These are phyloP conservation scores for Spialia ferax DNA, from an alignment of 2,888 invertebrate genomes.

Conservation along the genomic window DNA sequence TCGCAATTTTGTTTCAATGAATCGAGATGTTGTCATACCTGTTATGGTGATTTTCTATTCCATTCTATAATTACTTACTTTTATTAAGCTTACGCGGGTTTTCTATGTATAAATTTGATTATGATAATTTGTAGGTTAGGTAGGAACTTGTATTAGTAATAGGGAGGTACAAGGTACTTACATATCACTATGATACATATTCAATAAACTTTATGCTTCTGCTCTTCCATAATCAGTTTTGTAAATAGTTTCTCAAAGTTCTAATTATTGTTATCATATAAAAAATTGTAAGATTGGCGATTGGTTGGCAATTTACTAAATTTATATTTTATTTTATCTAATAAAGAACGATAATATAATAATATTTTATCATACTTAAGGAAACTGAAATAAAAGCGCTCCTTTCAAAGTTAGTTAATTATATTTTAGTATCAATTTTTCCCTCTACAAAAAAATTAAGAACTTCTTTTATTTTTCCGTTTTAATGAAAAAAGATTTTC, in stretches of 20 bases:
- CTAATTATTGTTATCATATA: background rate
- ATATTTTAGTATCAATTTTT: background rate
- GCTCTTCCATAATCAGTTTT: background rate
- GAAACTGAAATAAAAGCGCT: background rate
- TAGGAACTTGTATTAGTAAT: too few relatives aligned
- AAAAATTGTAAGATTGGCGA: background rate
- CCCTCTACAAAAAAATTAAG: background rate
- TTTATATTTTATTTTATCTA: background rate
- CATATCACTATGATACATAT: too few relatives aligned
- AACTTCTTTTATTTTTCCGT: background rate
- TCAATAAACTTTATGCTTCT: too few relatives aligned
- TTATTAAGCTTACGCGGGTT: too few relatives aligned
- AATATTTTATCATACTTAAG: background rate
- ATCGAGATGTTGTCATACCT: background rate
- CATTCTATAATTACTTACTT: too few relatives aligned
- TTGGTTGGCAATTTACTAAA: background rate
- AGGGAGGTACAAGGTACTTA: too few relatives aligned
- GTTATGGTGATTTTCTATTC: too few relatives aligned
- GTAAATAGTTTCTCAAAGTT: background rate
- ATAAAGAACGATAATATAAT: background rate
- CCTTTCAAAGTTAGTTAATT: background rate
- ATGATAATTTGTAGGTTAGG: too few relatives aligned
- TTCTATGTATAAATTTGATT: too few relatives aligned
- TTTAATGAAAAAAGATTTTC: background rate
- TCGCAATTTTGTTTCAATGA: slow-evolving; percentile 23